Conservation (phyloP, 2,113 vertebrate species). For the Gallinago paraguaiae region DNA sequence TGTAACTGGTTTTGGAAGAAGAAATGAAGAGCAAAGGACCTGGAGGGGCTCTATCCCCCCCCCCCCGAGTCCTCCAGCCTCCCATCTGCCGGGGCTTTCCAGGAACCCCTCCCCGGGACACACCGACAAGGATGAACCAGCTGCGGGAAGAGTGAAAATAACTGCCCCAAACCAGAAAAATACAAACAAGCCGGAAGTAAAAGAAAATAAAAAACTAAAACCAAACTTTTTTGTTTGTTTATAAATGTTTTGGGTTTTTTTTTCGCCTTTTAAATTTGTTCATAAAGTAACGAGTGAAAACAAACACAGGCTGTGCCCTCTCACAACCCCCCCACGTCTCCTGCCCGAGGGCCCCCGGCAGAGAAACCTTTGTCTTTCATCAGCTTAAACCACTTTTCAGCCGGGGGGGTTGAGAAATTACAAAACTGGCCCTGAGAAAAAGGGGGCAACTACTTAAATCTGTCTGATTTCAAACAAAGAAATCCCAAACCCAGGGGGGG, state of each 20-base stretch:
- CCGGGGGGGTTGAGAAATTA: neutral
- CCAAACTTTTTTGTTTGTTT: neutral
- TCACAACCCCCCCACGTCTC: rapidly evolving
- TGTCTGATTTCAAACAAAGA: neutral
- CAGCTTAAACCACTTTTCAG: neutral
- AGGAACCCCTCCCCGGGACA: neutral
- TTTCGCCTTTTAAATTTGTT: neutral
- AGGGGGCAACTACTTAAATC: neutral
- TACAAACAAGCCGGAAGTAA: neutral
- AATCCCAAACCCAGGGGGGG: neutral
- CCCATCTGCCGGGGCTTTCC: rapidly evolving
- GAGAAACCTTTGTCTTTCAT: rapidly evolving
- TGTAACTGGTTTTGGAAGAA: neutral
- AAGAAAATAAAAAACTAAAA: too few species aligned
- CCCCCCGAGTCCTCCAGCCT: neutral
- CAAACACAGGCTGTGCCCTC: rapidly evolving
- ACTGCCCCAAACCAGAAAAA: neutral
- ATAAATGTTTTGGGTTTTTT: too few species aligned
- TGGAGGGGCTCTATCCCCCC: rapidly evolving
- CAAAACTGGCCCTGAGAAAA: neutral
- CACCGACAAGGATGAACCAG: neutral
- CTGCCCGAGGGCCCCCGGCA: neutral
- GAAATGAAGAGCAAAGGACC: rapidly evolving
- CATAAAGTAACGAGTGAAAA: neutral
- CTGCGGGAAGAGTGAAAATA: neutral